phyloP scores from a whole-genome alignment of 2,797 vertebrate genomes.

The Zalophus californianus region DNA sequence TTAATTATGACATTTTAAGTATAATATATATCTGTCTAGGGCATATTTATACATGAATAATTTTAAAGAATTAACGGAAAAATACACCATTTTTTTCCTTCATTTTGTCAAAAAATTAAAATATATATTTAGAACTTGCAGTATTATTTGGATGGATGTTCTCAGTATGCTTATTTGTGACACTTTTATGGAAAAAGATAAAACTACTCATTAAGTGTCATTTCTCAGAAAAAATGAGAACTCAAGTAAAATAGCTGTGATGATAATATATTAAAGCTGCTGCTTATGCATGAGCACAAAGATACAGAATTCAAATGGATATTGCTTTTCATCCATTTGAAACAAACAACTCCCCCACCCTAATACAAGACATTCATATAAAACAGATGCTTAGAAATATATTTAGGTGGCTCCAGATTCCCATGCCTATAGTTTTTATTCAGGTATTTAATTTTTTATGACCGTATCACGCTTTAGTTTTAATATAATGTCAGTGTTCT shows the following conservation, averaged over 20 bases:
- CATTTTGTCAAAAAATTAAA: constrained; percentile 1
- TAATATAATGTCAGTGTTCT: neutral
- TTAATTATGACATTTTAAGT: neutral
- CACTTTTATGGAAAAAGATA: constrained; percentile 64
- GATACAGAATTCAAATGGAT: neutral
- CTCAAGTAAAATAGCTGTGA: constrained; percentile 60
- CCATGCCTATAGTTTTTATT: neutral
- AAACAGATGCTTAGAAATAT: neutral
- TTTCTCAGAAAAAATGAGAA: constrained; percentile 59
- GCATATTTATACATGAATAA: neutral
- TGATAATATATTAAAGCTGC: constrained; percentile 49
- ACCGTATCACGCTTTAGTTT: neutral
- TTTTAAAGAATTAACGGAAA: constrained; percentile 12
- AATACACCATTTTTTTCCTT: neutral
- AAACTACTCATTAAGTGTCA: constrained; percentile 50
- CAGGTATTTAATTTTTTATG: neutral
- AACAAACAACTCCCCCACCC: neutral
- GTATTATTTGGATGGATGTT: constrained; percentile 54
- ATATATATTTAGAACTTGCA: constrained; percentile 21
- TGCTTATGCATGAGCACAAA: constrained; percentile 42
- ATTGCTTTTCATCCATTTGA: constrained; percentile 37
- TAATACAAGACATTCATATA: neutral
- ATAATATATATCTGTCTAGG: neutral
- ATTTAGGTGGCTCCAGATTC: neutral
- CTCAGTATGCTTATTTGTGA: constrained; percentile 33